Base-by-base conservation (phyloP, 1,140 invertebrate genomes). In the Danaus melanippus region DNA sequence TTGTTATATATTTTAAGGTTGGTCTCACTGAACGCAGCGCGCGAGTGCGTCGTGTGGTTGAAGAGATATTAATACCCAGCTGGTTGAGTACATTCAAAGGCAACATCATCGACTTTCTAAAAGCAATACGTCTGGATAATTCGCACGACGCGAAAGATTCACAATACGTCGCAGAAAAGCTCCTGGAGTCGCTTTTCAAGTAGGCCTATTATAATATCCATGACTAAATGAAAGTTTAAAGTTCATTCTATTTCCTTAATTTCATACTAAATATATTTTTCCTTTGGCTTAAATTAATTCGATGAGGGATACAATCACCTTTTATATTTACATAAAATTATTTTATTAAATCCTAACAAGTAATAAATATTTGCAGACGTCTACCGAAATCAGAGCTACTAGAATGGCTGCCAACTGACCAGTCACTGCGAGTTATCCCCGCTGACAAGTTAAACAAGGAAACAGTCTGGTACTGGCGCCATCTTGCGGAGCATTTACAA, bases 391-490 rank as follows among this genome's bases (percentile, higher is more conserved):
- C 81, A 0, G 86, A 88, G 57, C 67, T 88, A 0, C 58, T 88
- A 45, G 79, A 87, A 73, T 88, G 87, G 87, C 67, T 88, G 42
- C 87, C 87, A 7, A 85, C 79, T 0, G 81, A 88, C 50, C 78
- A 77, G 32, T 64, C 59, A 0, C 54, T 87, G 0, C 78, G 79
- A 9, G 63, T 88, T 1, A 86, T 88, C 15, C 75, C 86, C 2
- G 84, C 84, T 0, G 84, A 86, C 10, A 79, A 85, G 39, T 52
- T 88, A n/a, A 86, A 79, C 45, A 88, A 88, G 50, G 87, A 88
- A 56, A 84, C 81, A 1, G 79, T 84, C 1, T 88, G 87, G 85
- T 88, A 88, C 71, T 88, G 87, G 87, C 72, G 87, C 41, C 84
- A 88, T 51, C 72, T 88, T 6, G 80, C 85, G 4, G 74, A 83